A percentile compares a stretch with the other conserved stretches of the same genome.
These are phyloP conservation scores for Poeciliopsis prolifica DNA, from an alignment of 2,113 vertebrate genomes.

Conservation along the genomic window DNA sequence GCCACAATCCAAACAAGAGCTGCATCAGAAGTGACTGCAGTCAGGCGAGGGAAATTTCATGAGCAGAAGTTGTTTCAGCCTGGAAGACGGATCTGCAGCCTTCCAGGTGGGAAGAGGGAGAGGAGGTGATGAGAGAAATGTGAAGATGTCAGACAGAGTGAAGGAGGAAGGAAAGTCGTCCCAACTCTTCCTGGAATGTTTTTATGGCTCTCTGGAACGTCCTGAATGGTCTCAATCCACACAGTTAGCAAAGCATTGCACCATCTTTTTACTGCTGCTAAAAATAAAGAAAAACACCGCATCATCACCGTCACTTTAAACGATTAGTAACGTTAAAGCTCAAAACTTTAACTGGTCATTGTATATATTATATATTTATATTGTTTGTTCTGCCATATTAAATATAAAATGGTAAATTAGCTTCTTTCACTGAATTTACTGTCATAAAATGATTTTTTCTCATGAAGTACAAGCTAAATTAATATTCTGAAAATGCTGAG, in stretches of 20 bases:
- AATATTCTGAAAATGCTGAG: too few relatives aligned
- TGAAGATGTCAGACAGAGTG: not conserved
- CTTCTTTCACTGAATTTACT: too few relatives aligned
- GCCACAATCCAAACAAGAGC: not conserved
- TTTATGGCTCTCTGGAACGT: not conserved
- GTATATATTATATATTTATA: too few relatives aligned
- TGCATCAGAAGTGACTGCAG: not conserved
- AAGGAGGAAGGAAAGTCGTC: not conserved
- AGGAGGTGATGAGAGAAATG: not conserved
- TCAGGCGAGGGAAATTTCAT: not conserved
- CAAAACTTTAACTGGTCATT: too few relatives aligned
- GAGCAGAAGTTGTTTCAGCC: not conserved
- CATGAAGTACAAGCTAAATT: too few relatives aligned
- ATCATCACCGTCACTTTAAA: too few relatives aligned
- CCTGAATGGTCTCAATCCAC: not conserved
- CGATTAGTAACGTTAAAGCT: too few relatives aligned
- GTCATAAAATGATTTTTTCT: too few relatives aligned
- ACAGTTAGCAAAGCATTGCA: not conserved
- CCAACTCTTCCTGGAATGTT: not conserved
- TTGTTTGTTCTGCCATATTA: too few relatives aligned
- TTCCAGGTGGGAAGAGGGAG: slow-evolving; percentile 2
- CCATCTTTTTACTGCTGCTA: too few relatives aligned
- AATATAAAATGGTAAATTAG: too few relatives aligned
- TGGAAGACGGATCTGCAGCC: not conserved
- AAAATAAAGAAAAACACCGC: too few relatives aligned